These are phyloP conservation scores for Picathartes gymnocephalus DNA, from an alignment of 2,113 vertebrate species.

Conservation along the genomic window DNA sequence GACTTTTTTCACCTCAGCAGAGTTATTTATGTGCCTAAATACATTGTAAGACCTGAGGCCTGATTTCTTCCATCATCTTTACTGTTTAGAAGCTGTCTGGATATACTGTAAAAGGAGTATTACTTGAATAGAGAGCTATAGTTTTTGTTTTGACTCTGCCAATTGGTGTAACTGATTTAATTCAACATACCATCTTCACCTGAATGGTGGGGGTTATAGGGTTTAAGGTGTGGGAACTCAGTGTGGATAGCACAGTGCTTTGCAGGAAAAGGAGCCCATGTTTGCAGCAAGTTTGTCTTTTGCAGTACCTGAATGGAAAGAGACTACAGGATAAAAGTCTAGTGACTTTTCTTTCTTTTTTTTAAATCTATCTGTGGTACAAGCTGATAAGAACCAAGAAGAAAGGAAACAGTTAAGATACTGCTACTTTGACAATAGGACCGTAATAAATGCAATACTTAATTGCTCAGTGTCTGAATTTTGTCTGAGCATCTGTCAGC, in stretches of 20 bases:
- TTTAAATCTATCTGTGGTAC: neutral
- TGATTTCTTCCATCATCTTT: neutral
- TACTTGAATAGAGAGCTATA: neutral
- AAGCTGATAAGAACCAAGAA: neutral
- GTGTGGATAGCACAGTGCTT: neutral
- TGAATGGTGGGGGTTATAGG: neutral
- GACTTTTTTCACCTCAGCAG: neutral
- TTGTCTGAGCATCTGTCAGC: neutral
- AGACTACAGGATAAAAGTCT: neutral
- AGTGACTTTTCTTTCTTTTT: neutral
- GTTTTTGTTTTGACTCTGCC: neutral
- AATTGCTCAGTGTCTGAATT: neutral
- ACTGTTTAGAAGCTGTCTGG: neutral
- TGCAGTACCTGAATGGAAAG: neutral
- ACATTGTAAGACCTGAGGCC: neutral
- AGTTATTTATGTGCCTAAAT: neutral
- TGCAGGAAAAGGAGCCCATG: neutral
- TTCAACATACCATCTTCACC: neutral
- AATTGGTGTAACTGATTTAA: neutral
- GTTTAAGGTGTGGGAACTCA: neutral
- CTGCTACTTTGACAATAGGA: neutral
- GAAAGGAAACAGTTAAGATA: neutral
- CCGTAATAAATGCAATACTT: neutral
- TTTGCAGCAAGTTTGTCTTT: neutral
- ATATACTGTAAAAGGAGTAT: neutral